Evolutionary conservation across 2,797 vertebrate genomes (phyloP).

Genomic region (Erethizon dorsatum): DNA sequence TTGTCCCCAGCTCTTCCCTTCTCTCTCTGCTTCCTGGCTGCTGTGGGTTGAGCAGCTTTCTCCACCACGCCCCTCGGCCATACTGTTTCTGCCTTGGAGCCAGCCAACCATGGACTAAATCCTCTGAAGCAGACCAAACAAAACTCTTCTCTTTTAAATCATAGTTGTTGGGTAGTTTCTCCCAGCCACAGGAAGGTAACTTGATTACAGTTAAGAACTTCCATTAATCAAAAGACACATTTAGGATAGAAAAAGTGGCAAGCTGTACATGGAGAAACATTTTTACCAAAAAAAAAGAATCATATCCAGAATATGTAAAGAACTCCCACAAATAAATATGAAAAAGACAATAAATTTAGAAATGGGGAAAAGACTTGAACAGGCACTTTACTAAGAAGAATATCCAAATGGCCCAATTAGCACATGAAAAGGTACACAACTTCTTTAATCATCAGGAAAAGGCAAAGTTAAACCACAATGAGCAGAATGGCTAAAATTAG

Average conservation of each 20-base stretch:
- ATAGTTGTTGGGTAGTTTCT: background rate
- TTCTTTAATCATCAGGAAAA: conserved; percentile 55
- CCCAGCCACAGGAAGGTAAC: background rate
- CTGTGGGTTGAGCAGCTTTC: background rate
- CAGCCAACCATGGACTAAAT: background rate
- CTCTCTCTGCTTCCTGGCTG: background rate
- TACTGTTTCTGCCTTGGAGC: background rate
- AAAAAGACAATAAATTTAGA: conserved; percentile 66
- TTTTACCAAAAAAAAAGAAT: background rate
- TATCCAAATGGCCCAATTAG: conserved; percentile 31
- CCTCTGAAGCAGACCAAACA: background rate
- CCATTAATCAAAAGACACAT: conserved; percentile 24
- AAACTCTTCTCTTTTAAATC: background rate
- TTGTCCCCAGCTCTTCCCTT: background rate
- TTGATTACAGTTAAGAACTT: conserved; percentile 56
- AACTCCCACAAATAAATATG: conserved; percentile 8
- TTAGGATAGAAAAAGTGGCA: conserved; percentile 54
- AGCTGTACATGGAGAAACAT: conserved; percentile 18
- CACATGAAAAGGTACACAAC: background rate
- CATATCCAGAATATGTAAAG: conserved; percentile 48
- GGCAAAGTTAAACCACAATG: conserved; percentile 43
- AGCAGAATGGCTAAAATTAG: conserved; percentile 47
- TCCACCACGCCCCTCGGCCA: background rate
- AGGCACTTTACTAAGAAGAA: conserved; percentile 44
- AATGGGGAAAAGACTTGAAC: conserved; percentile 24